These are phyloP conservation scores for Ichneumon xanthorius DNA, from an alignment of 2,888 invertebrate species.

Conservation along the genomic window DNA sequence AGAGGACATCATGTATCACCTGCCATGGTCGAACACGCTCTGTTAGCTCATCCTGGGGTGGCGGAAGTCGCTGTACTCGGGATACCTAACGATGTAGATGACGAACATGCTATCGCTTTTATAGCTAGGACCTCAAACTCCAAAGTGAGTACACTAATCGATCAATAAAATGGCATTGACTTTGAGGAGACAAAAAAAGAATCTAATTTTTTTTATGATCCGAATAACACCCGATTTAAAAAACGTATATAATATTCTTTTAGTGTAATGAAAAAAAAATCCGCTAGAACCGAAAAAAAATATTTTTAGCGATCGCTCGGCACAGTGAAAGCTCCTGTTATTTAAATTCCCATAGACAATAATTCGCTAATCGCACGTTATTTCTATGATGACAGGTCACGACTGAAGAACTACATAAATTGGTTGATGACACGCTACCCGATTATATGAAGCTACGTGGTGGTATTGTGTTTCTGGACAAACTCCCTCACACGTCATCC, in stretches of 20 bases:
- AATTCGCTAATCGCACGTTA: conserved; percentile 15
- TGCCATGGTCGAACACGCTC: conserved; percentile 76
- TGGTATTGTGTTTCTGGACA: conserved; percentile 78
- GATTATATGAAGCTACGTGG: conserved; percentile 75
- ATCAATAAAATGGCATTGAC: background rate
- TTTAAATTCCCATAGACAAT: background rate
- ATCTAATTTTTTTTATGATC: background rate
- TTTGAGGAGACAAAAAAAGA: background rate
- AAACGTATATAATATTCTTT: background rate
- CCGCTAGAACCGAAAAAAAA: background rate
- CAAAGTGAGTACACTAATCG: conserved; percentile 41
- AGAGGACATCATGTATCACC: conserved; percentile 80
- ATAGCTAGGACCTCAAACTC: conserved; percentile 67
- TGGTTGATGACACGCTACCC: conserved; percentile 72
- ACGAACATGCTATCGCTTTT: conserved; percentile 80
- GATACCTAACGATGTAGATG: conserved; percentile 75
- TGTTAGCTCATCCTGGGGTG: conserved; percentile 77
- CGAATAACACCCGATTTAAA: background rate
- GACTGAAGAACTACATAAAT: conserved; percentile 75
- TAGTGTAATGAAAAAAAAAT: background rate
- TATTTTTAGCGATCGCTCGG: background rate
- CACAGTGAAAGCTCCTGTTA: background rate
- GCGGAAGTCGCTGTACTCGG: conserved; percentile 79
- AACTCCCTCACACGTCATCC: conserved; percentile 75
- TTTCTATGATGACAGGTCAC: conserved; percentile 73